Conservation (phyloP, 2,888 invertebrate genomes). For the Trachelus iudaicus region DNA sequence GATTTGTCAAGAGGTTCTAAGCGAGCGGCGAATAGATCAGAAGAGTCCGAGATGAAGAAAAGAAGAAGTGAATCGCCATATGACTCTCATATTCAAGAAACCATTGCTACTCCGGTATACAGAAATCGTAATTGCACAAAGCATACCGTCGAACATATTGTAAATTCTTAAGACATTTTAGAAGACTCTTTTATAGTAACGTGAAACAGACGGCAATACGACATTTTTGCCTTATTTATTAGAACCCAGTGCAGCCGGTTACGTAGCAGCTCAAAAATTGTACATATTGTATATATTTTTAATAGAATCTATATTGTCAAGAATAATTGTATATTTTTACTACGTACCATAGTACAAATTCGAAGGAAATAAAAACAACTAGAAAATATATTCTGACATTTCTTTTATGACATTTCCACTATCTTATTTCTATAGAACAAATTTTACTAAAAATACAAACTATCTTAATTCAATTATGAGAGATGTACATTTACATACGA, state of each 20-base stretch:
- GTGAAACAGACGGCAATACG: not conserved
- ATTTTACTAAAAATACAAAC: not conserved
- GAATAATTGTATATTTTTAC: conserved; percentile 38
- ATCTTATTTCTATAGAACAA: not conserved
- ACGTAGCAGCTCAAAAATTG: conserved; percentile 14
- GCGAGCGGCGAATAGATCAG: conserved; percentile 33
- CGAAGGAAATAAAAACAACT: not conserved
- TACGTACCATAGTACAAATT: not conserved
- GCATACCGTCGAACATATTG: conserved; percentile 61
- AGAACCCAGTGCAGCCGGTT: conserved; percentile 19
- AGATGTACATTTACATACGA: not conserved
- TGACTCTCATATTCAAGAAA: conserved; percentile 37
- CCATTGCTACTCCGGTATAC: conserved; percentile 33
- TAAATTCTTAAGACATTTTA: conserved; percentile 52
- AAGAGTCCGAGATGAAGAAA: conserved; percentile 33
- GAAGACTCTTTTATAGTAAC: not conserved
- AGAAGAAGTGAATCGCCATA: conserved; percentile 39
- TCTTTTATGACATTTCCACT: not conserved
- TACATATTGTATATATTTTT: conserved; percentile 36
- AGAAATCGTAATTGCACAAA: conserved; percentile 54
- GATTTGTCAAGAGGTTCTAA: conserved; percentile 47
- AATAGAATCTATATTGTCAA: conserved; percentile 12
- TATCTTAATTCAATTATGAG: not conserved
- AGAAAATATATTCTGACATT: not conserved
- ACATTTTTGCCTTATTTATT: not conserved